These are phyloP conservation scores for Penaeus vannamei DNA, from an alignment of 1,140 invertebrate species.

Conservation along the genomic window DNA sequence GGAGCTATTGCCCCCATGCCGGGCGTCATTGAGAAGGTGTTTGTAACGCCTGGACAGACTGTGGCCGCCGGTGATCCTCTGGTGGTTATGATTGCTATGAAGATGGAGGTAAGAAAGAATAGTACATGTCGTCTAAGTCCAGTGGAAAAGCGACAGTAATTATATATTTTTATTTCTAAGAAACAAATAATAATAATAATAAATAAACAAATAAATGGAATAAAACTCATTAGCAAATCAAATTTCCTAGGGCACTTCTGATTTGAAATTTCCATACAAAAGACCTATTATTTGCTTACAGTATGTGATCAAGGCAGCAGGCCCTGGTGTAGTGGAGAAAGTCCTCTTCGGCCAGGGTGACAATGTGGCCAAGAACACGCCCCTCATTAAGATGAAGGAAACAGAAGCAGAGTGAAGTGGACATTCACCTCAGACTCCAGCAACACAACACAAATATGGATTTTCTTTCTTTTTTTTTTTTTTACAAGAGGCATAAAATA, in stretches of 20 bases:
- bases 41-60: slow-evolving; percentile 84
- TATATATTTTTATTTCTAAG: no score
- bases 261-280: no score
- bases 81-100: slow-evolving; percentile 97
- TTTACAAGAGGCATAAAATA: no score
- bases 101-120: slow-evolving; percentile 90
- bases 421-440: no score
- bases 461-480: no score
- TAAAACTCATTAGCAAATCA: no score
- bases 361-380: slow-evolving; percentile 84
- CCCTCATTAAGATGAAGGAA: slow-evolving; percentile 75
- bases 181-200: no score
- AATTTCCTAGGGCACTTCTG: no score
- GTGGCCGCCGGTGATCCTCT: slow-evolving; percentile 89
- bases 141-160: no score
- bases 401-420: background rate
- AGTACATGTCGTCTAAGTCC: background rate
- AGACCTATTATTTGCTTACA: slow-evolving; percentile 72
- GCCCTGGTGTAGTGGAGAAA: slow-evolving; percentile 82
- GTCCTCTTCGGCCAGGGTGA: slow-evolving; percentile 84
- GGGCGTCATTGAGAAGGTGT: slow-evolving; percentile 92
- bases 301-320: slow-evolving; percentile 88
- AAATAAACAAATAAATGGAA: no score
- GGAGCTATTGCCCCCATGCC: slow-evolving; percentile 92
- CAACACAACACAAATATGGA: no score